A percentile compares a stretch with the other conserved stretches of the same genome.
Evolutionary conservation across 1,140 invertebrate species (phyloP).

Genomic region (Drosophila bifasciata): DNA sequence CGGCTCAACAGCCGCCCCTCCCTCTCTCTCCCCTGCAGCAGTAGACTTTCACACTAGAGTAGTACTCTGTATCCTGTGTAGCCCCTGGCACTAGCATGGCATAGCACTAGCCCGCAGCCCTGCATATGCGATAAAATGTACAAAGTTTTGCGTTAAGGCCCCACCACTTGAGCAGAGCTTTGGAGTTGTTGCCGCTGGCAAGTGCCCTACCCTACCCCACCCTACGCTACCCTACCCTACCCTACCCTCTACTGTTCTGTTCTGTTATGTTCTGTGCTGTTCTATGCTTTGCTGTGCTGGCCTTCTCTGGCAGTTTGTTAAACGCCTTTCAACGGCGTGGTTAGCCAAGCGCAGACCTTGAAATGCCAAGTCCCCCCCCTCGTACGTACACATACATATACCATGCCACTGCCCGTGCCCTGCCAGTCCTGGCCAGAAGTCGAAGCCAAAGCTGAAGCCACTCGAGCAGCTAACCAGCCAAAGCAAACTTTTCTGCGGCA

Average conservation of each 20-base stretch:
- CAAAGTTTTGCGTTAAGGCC: constrained; percentile 72
- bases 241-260: not conserved
- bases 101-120: constrained; percentile 29
- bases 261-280: too few species aligned
- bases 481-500: constrained; percentile 66
- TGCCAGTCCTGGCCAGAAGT: constrained; percentile 31
- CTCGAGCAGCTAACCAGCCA: constrained; percentile 62
- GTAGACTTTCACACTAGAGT: too few species aligned
- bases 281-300: too few species aligned
- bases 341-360: constrained; percentile 79
- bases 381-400: not conserved
- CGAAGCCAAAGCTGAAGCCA: constrained; percentile 39
- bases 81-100: not conserved
- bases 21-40: not conserved
- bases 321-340: constrained; percentile 79
- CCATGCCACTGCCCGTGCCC: not conserved
- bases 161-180: constrained; percentile 62
- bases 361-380: constrained; percentile 45
- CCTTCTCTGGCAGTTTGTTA: constrained; percentile 67
- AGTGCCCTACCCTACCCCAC: constrained; percentile 23
- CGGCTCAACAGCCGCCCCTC: not conserved
- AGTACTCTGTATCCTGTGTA: too few species aligned
- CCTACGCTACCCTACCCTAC: constrained; percentile 9
- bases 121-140: constrained; percentile 73
- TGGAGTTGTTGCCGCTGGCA: constrained; percentile 56